Base-by-base conservation (phyloP, 2,888 invertebrate species). In the Zonitis immaculata region DNA sequence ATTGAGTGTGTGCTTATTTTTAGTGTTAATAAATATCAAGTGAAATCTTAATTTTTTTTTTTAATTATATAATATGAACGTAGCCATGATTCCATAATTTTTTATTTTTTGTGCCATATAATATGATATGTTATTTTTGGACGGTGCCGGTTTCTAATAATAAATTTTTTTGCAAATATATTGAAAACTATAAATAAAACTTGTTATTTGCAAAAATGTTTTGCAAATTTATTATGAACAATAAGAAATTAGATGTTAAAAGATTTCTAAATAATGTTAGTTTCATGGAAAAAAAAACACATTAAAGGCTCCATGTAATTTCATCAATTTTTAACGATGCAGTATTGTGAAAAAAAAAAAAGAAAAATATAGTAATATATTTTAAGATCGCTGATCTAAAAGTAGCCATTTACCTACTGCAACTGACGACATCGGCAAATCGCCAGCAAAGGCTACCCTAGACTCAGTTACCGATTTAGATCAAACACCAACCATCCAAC, bases 381-480 rank as follows among this genome's bases (percentile, higher is more conserved):
- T 59, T 63, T 56, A 61, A 65, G 63, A 63, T 64, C 60, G 63
- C 59, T 58, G 60, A 67, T 68, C 71, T 72, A 69, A 70, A 72
- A 72, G 70, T 70, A 73, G 72, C 64, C 60, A 64, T 66, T 58
- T 67, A 69, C 64, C 66, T 67, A 68, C 59, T 69, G 70, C 70
- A 73, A 68, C 67, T 71, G 73, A 69, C 69, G 68, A 68, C 70
- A 73, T 69, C 70, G 73, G 74, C 74, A 74, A 61, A 62, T 64
- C 61, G 73, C 74, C 73, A 73, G 66, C 63, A 63, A 59, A 63
- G 63, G 69, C 66, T 70, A 70, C 69, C 71, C 72, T 72, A 73
- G 73, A 68, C 72, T 70, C 54, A 52, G 67, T 70, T 71, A 70
- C 73, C 65, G 67, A 71, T 70, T 71, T 73, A 72, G 71, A 70